Base-by-base conservation (phyloP, 2,888 invertebrate genomes). In the Spatulosminthurus flaviceps region DNA sequence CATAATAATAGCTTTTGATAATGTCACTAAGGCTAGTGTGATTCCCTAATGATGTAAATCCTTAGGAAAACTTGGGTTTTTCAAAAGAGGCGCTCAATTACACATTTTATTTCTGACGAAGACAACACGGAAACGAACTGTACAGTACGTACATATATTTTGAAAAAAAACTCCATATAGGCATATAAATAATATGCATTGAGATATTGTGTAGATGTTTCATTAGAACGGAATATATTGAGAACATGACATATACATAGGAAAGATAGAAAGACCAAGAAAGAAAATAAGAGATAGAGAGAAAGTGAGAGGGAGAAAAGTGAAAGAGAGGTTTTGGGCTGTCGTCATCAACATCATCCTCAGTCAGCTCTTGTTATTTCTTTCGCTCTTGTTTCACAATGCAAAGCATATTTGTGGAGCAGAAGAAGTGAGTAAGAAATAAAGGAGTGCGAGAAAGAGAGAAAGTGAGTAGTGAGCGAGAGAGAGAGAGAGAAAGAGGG, bases 291-390 rank as follows among this genome's bases (percentile, higher is more conserved):
- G n/a, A n/a, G n/a, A n/a, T n/a, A n/a, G n/a, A 67, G 67, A 28
- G 24, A 64, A 5, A 60, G 22, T 9, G n/a, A 72, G 22, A 72
- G 22, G 22, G 71, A 43, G 71, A 70, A 43, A 42, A 43, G 71
- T 42, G 71, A 72, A 72, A 72, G 43, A 72, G 43, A 43, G 43
- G 42, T 67, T 26, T 67, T 26, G 16, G 66, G 67, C 67, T 26
- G 67, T 67, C 19, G 28, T 67, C 67, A 67, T 67, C 67, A 67
- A 51, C 16, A 51, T 51, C 51, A 4, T 51, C 5, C 51, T 51
- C 51, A 13, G 51, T 16, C 16, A 9, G 16, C 4, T 51, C 51
- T 51, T 51, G 51, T 51, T 51, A 9, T 41, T 41, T 41, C n/a
- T 67, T 24, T 28, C 29, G 26, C 24, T 67, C 5, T 69, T 26